A percentile compares a stretch with the other conserved stretches of the same genome.
Conservation (phyloP, 2,888 invertebrate species). For the Pasiphila rectangulata region DNA sequence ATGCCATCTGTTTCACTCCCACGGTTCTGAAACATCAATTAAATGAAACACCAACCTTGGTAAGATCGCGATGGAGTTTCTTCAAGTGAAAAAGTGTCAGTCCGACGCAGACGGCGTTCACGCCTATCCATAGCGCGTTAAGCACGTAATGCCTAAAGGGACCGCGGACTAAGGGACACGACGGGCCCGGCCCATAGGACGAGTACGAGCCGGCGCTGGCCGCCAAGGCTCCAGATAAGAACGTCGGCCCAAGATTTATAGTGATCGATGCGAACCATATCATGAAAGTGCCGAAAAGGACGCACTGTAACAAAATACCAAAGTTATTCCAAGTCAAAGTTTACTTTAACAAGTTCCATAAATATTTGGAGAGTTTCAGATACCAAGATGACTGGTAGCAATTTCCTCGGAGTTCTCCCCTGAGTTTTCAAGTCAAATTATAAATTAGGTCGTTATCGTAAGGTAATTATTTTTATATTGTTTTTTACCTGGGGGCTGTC, state of each 20-base stretch:
- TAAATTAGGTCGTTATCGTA: constrained; percentile 31
- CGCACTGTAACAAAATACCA: constrained; percentile 84
- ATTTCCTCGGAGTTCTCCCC: constrained; percentile 11
- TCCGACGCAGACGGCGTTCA: constrained; percentile 91
- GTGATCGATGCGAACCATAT: constrained; percentile 96
- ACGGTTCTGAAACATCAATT: constrained; percentile 27
- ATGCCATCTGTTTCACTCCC: constrained; percentile 46
- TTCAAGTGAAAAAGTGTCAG: constrained; percentile 91
- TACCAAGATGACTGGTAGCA: constrained; percentile 16
- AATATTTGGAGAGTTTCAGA: constrained; percentile 19
- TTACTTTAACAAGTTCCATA: constrained; percentile 20
- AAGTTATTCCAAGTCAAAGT: constrained; percentile 13
- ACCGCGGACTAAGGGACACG: constrained; percentile 92
- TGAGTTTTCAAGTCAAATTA: constrained; percentile 20
- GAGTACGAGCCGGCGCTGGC: constrained; percentile 87
- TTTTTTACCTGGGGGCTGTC: constrained; percentile 86
- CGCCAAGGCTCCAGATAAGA: constrained; percentile 90
- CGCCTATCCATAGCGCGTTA: constrained; percentile 94
- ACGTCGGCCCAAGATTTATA: constrained; percentile 93
- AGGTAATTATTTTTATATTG: constrained; percentile 29
- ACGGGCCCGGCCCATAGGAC: constrained; percentile 86
- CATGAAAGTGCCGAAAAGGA: constrained; percentile 94
- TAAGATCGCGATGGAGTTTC: constrained; percentile 89
- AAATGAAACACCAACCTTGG: constrained; percentile 77
- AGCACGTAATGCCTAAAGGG: constrained; percentile 94